Conservation (phyloP, 1,140 invertebrate genomes). For the Apis dorsata region DNA sequence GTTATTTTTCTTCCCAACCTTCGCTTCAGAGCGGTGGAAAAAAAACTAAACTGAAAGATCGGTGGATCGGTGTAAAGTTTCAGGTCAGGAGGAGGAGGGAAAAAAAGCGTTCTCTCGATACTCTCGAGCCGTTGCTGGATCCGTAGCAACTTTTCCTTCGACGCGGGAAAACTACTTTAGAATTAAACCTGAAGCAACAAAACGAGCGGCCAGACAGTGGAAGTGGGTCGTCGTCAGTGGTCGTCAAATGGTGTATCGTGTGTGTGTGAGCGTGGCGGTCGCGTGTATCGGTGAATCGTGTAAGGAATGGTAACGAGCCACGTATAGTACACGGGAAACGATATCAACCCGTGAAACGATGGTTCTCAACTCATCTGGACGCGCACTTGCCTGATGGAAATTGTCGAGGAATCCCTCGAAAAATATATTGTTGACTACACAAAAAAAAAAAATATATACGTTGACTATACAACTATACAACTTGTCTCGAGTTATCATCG, state of each 20-base stretch:
- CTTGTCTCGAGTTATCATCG: too few relatives aligned
- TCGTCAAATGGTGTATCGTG: slow-evolving; percentile 19
- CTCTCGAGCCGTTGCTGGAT: background rate
- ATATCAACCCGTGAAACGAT: slow-evolving; percentile 28
- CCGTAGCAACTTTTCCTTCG: slow-evolving; percentile 25
- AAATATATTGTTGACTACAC: too few relatives aligned
- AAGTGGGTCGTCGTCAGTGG: slow-evolving; percentile 48
- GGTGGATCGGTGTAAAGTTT: too few relatives aligned
- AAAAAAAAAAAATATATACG: too few relatives aligned
- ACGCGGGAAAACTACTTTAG: slow-evolving; percentile 38
- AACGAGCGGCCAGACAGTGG: slow-evolving; percentile 41
- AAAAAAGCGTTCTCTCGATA: background rate
- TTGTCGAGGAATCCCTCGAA: too few relatives aligned
- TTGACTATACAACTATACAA: too few relatives aligned
- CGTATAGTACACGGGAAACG: slow-evolving; percentile 35
- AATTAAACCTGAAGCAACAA: slow-evolving; percentile 33
- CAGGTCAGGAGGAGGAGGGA: too few relatives aligned
- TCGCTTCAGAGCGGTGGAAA: too few relatives aligned
- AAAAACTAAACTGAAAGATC: too few relatives aligned
- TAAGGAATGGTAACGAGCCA: slow-evolving; percentile 52
- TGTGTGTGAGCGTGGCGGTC: background rate
- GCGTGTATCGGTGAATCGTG: slow-evolving; percentile 11
- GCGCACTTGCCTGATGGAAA: too few relatives aligned
- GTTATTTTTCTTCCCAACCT: too few relatives aligned
- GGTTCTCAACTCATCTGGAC: slow-evolving; percentile 21